Evolutionary conservation across 2,888 invertebrate species (phyloP), one percentile per base, ranked within the genome.

Genomic region (Cantharis nigra): DNA sequence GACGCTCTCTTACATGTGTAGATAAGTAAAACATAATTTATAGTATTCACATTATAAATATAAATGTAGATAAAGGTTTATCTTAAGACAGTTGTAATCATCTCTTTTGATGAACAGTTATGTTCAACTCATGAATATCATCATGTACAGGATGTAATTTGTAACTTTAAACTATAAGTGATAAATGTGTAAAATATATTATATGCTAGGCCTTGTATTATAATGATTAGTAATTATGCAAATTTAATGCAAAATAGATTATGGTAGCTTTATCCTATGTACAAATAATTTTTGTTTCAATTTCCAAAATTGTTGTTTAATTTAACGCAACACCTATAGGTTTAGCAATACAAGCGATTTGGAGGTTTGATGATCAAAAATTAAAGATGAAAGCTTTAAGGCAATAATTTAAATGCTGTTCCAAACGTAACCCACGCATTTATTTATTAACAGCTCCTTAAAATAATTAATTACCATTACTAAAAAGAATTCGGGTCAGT

Each of bases 71-170:
- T 23, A 67, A 67, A 67, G n/a, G 23, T 67, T 67, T 67, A 67
- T 67, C 65, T 67, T n/a, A 67, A 67, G 65, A 67, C 65, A 67
- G 13, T 49, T 49, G 49, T 49, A 49, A 49, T 49, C 49, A 49
- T 49, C 49, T 49, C n/a, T 67, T 67, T 67, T 67, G 65, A 67
- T 67, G 20, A 67, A 67, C 65, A 67, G 65, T 67, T 67, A 67
- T 67, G 65, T 67, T 67, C 26, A 67, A 67, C 65, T 64, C 64
- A 64, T 49, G 49, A 49, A 64, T 20, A 18, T 20, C 65, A 67
- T 67, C 65, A 67, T 14, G 18, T 67, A 67, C 75, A 75, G 75
- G 75, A 75, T 75, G 75, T 72, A 75, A 75, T 75, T 75, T 75
- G 65, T 72, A 75, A 72, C 71, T 67, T 33, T 23, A 71, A 71